phyloP scores from a whole-genome alignment of 30 jellyfish, hydroid and myxozoan genomes.

The Nemopilema nomurai region DNA sequence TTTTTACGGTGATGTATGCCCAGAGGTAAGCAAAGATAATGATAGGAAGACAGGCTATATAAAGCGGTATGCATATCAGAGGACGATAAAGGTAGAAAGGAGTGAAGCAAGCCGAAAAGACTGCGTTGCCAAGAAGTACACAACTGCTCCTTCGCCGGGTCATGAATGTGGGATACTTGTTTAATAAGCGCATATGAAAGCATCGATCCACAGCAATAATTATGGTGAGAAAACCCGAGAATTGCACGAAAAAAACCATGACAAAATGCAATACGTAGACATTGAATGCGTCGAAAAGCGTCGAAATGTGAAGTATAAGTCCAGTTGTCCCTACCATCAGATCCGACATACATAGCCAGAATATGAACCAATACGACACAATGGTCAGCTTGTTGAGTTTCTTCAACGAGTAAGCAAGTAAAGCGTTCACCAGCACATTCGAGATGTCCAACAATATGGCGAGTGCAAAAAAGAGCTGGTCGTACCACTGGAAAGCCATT shows the following conservation, averaged over 20 bases:
- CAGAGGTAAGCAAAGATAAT: not conserved
- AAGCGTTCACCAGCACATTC: not conserved
- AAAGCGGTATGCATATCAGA: not conserved
- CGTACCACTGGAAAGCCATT: too few relatives aligned
- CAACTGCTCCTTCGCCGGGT: conserved; percentile 10
- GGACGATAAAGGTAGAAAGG: not conserved
- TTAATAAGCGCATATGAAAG: conserved; percentile 29
- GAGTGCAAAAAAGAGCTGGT: not conserved
- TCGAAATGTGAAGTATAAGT: not conserved
- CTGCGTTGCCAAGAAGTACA: not conserved
- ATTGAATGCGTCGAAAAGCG: not conserved
- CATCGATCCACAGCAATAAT: conserved; percentile 36
- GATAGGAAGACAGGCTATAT: not conserved
- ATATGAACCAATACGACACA: not conserved
- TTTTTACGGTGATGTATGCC: not conserved
- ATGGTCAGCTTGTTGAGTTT: not conserved
- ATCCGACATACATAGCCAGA: not conserved
- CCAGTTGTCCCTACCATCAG: not conserved
- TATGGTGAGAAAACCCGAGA: conserved; percentile 14
- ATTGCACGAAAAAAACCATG: not conserved
- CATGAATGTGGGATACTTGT: conserved; percentile 19
- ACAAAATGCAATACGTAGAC: not conserved
- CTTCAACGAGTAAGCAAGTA: not conserved
- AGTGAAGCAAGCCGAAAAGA: not conserved
- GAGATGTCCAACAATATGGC: not conserved